Evolutionary conservation across 2,888 invertebrate species (phyloP).

Genomic region (Scaptomyza caliginosa): DNA sequence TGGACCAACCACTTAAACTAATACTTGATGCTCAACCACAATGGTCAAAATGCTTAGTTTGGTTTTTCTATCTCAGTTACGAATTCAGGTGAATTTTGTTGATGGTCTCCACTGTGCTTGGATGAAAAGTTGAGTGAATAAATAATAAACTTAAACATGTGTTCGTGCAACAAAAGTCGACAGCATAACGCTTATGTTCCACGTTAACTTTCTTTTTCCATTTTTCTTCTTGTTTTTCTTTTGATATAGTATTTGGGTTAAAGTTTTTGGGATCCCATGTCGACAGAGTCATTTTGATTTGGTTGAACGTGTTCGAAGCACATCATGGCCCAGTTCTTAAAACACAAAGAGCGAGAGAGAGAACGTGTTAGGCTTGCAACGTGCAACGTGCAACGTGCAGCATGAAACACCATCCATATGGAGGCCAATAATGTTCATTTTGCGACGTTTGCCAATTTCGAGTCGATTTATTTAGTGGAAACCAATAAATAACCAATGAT

Average conservation of each 20-base stretch:
- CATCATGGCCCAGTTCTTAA: constrained; percentile 35
- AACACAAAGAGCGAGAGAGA: no score
- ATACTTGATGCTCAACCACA: constrained; percentile 6
- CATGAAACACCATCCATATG: constrained; percentile 27
- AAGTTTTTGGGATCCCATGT: constrained; percentile 39
- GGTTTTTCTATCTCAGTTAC: no score
- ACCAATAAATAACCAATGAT: constrained; percentile 78
- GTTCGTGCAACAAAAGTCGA: constrained; percentile 51
- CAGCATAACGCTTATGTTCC: constrained; percentile 45
- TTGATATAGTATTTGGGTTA: constrained; percentile 19
- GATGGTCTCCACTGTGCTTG: constrained; percentile 37
- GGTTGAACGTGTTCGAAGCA: constrained; percentile 28
- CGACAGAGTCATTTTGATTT: constrained; percentile 54
- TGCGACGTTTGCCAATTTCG: constrained; percentile 77
- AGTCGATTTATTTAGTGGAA: constrained; percentile 78
- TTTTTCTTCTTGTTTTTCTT: not conserved
- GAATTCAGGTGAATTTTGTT: no score
- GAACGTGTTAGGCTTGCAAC: constrained; percentile 11
- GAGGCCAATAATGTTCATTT: constrained; percentile 77
- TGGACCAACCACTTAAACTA: constrained; percentile 27
- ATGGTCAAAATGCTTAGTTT: constrained; percentile 8
- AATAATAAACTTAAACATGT: constrained; percentile 69
- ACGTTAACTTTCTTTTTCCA: not conserved
- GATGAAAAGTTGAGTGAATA: constrained; percentile 71
- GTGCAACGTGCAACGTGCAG: constrained; percentile 36